Evolutionary conservation across 2,797 vertebrate species (phyloP).

Genomic region (Botia almorhae): DNA sequence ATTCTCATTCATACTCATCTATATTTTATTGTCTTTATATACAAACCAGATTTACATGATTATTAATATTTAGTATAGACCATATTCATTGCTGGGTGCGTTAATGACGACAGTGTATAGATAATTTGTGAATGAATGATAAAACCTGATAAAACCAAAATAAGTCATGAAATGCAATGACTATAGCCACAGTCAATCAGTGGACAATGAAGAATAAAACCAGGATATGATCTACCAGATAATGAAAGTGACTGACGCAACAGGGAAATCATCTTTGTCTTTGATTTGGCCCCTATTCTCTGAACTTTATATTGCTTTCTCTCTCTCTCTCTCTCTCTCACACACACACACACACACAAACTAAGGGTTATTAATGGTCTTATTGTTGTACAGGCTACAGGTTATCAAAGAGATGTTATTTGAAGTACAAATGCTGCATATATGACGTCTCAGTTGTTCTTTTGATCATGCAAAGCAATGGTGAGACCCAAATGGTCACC

Average conservation of each 20-base stretch:
- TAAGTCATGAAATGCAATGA: not conserved
- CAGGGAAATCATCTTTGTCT: not conserved
- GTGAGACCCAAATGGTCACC: conserved; percentile 72
- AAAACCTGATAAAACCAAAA: too few relatives aligned
- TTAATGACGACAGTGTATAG: too few relatives aligned
- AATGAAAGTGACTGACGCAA: not conserved
- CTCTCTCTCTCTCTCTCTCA: too few relatives aligned
- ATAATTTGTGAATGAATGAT: too few relatives aligned
- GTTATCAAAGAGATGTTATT: conserved; percentile 74
- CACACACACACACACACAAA: not conserved
- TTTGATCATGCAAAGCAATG: conserved; percentile 25
- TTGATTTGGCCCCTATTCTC: not conserved
- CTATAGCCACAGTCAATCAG: not conserved
- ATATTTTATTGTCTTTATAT: too few relatives aligned
- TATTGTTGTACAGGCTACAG: conserved; percentile 47
- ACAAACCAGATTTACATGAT: too few relatives aligned
- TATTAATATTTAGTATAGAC: too few relatives aligned
- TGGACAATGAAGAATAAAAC: not conserved
- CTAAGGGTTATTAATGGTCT: not conserved
- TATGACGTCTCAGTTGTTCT: conserved; percentile 16
- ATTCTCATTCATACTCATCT: not conserved
- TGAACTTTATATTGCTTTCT: conserved; percentile 40
- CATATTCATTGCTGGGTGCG: too few relatives aligned
- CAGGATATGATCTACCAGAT: not conserved
- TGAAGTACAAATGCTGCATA: conserved; percentile 70